Conservation (phyloP, 2,113 vertebrate genomes). For the Osmerus eperlanus region DNA sequence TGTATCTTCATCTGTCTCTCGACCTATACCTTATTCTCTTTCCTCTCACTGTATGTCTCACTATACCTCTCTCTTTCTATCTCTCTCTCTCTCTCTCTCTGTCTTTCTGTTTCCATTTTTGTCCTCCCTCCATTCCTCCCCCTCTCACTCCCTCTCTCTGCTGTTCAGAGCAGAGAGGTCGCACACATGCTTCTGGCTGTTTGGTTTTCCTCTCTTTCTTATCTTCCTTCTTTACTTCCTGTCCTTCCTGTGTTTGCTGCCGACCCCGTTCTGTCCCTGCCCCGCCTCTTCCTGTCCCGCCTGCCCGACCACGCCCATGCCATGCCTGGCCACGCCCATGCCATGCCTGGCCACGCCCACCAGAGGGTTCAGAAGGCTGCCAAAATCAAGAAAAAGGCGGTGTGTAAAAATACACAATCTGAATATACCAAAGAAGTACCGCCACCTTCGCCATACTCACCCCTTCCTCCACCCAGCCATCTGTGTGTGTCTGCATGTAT, state of each 20-base stretch:
- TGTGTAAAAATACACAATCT: conserved; percentile 79
- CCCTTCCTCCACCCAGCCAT: not conserved
- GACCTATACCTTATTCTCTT: conserved; percentile 1
- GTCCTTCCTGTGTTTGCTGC: conserved; percentile 63
- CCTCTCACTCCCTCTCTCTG: not conserved
- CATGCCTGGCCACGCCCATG: conserved; percentile 61
- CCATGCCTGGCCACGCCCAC: conserved; percentile 63
- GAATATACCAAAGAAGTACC: conserved; percentile 37
- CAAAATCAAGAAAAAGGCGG: conserved; percentile 99
- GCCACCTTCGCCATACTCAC: conserved; percentile 35
- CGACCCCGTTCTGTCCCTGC: conserved; percentile 24
- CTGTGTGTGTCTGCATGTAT: not conserved
- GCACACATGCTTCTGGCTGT: conserved; percentile 53
- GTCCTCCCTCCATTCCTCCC: conserved; percentile 18
- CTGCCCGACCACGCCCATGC: conserved; percentile 31
- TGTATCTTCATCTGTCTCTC: not conserved
- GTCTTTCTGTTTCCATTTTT: not conserved
- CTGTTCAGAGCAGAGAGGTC: conserved; percentile 29
- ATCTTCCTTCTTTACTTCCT: conserved; percentile 63
- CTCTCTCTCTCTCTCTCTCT: not conserved
- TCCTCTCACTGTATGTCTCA: not conserved
- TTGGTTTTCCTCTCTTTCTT: conserved; percentile 54
- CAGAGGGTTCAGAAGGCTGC: conserved; percentile 99
- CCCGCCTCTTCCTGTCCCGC: conserved; percentile 68
- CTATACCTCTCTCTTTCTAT: not conserved